Evolutionary conservation across 2,888 invertebrate species (phyloP).

Genomic region (Pseudococcus jackbeardsleyi): DNA sequence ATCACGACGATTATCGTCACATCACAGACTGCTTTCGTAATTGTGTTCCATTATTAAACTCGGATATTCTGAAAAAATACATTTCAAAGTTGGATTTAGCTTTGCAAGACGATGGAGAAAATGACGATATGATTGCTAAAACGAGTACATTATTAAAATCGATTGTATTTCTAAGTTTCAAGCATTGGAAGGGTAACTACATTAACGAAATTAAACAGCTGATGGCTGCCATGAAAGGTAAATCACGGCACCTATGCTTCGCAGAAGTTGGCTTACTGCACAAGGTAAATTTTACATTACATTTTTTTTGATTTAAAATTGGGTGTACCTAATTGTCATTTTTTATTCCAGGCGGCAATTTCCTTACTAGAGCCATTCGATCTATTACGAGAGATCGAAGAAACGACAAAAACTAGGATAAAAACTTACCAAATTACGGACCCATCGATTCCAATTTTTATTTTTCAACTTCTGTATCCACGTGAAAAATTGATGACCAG

Average conservation of each 20-base stretch:
- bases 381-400: not conserved
- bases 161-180: constrained; percentile 32
- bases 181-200: not conserved
- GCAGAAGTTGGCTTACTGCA: not conserved
- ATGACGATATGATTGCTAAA: not conserved
- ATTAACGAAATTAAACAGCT: constrained; percentile 6
- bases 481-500: not conserved
- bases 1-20: constrained; percentile 21
- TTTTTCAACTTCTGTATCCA: no score
- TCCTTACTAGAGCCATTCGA: not conserved
- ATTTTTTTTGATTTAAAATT: not conserved
- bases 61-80: not conserved
- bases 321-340: no score
- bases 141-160: constrained; percentile 28
- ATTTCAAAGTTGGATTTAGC: not conserved
- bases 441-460: not conserved
- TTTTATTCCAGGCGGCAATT: not conserved
- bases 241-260: not conserved
- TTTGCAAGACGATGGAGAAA: not conserved
- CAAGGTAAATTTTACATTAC: not conserved
- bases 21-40: constrained; percentile 50
- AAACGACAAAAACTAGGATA: not conserved
- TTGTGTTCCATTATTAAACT: not conserved
- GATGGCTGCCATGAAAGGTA: no score
- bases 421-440: no score